Evolutionary conservation across 2,797 vertebrate genomes (phyloP), one percentile per base, ranked within the genome.

Genomic region (Brachyrhaphis roseni): DNA sequence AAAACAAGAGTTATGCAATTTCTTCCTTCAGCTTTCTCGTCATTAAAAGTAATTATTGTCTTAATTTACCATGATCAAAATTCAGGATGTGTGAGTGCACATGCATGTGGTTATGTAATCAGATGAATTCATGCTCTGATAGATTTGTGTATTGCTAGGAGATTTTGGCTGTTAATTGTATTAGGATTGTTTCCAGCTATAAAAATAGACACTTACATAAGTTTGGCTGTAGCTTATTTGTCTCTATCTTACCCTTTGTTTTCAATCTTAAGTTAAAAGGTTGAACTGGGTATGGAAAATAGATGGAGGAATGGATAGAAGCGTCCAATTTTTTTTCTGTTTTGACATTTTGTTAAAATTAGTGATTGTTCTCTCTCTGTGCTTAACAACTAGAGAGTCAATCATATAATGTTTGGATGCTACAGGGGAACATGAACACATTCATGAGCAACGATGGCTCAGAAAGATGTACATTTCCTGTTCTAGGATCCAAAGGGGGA

Each of bases 41-140:
- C 83, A 87, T 88, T 84, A 84, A 23, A 80, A 88, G 86, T 89
- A 88, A 94, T 93, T 91, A 90, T 86, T 85, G 53, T 84, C 90
- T 85, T 77, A 80, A 91, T 94, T 94, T 91, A 90, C 86, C 84
- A 83, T 91, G 89, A 89, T 79, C 81, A 89, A 72, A 78, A 83
- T 83, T 46, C 80, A 82, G 78, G 55, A 68, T 72, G 55, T 84
- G 78, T 72, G 72, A 53, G 53, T 77, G 45, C 59, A 82, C 86
- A 84, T 75, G 53, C 39, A 66, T 7, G 57, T n/a, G 20, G 74
- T 92, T 92, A 90, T 87, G 75, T 87, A 92, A 93, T 88, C 76
- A 62, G 78, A 87, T 82, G 5, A 78, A 87, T 82, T 82, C 84
- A 84, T 75, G 72, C 87, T 55, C 78, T 77, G 85, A 80, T 85